Evolutionary conservation across 2,113 vertebrate genomes (phyloP), one percentile per base, ranked within the genome.

Genomic region (Brachypodius melanocephalos): DNA sequence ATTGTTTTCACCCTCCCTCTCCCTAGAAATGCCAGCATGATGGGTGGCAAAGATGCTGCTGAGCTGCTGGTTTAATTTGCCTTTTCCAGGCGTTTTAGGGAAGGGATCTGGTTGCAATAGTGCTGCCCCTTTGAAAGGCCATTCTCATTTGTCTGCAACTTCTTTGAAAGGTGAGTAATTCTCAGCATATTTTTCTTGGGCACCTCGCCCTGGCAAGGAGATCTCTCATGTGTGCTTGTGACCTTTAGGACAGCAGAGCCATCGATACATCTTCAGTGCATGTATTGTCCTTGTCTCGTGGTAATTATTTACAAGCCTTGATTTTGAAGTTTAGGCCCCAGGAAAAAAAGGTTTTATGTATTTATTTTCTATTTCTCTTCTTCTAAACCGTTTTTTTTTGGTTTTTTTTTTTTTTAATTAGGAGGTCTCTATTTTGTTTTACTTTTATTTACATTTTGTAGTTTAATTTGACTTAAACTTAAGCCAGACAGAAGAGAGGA

Each of bases 121-220:
- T 4, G 26, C 81, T 26, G 1, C 78, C 77, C 57, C 85, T 73
- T 72, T 4, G 5, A 95, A 96, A 95, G 91, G 89, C 74, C 19
- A 9, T 12, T 8, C 71, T 88, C 80, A 66, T 96, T 93, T 93
- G 71, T 95, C 89, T 94, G 58, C 87, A 80, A 14, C 71, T 91
- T 9, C 62, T 82, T 5, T 82, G 84, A 91, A 93, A 95, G 74
- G 81, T 96, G 91, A 85, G 73, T 34, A 94, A 95, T 90, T 89
- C 67, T 93, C 67, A 73, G 0, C 1, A 8, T 19, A 49, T 91
- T 91, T 85, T 91, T 91, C 91, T 62, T 91, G 38, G 42, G 34
- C 75, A 72, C 24, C 15, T 95, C 59, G 61, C 46, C 46, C 32
- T 55, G 51, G 66, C 36, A 81, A 90, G 49, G 59, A 89, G 65